phyloP scores from a whole-genome alignment of 1,140 invertebrate species.

The Hylaeus anthracinus region DNA sequence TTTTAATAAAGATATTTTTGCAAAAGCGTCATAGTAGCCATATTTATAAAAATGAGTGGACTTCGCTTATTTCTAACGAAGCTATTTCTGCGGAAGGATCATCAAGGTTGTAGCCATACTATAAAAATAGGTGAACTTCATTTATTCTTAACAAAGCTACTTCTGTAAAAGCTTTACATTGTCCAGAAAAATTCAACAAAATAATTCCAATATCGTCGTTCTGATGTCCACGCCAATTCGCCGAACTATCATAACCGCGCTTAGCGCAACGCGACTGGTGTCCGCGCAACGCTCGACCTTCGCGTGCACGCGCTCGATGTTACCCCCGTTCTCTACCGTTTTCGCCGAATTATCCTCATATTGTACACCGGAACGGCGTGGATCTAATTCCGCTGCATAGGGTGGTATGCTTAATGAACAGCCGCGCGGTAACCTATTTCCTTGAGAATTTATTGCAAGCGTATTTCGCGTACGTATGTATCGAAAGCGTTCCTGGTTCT shows the following conservation, averaged over 20 bases:
- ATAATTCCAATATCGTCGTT: neutral
- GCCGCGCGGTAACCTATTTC: neutral
- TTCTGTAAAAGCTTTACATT: too few relatives aligned
- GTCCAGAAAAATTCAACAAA: too few relatives aligned
- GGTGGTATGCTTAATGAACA: slow-evolving; percentile 4
- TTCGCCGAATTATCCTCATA: neutral
- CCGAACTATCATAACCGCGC: slow-evolving; percentile 45
- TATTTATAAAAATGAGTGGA: too few relatives aligned
- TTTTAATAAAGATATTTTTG: too few relatives aligned
- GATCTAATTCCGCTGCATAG: too few relatives aligned
- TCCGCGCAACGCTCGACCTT: slow-evolving; percentile 42
- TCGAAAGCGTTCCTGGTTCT: neutral
- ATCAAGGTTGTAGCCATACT: too few relatives aligned
- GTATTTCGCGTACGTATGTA: neutral
- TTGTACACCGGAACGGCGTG: neutral
- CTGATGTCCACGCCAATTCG: slow-evolving; percentile 3
- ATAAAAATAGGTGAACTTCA: too few relatives aligned
- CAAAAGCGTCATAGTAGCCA: too few relatives aligned
- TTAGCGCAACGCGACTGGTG: slow-evolving; percentile 40
- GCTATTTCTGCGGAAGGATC: too few relatives aligned
- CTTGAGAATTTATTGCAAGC: neutral
- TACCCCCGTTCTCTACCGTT: slow-evolving; percentile 4
- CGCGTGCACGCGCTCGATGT: slow-evolving; percentile 31
- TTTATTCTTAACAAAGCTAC: too few relatives aligned
- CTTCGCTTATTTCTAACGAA: too few relatives aligned